phyloP scores from a whole-genome alignment of 1,140 invertebrate species.

The Brachionus plicatilis region DNA sequence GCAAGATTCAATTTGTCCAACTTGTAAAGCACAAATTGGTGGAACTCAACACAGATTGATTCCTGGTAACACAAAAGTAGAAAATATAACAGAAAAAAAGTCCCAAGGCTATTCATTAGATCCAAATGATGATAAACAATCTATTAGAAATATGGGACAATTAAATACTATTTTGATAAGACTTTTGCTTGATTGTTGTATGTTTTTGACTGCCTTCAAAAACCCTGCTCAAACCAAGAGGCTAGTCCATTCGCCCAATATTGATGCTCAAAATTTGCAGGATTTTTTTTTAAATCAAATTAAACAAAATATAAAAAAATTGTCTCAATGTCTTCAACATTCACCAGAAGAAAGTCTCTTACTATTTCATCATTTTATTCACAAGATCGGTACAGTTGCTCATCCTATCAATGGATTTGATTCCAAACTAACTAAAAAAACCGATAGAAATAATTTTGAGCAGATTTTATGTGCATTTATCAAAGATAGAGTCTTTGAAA shows the following conservation, averaged over 20 bases:
- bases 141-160: constrained; percentile 2
- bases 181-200: not conserved
- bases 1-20: constrained; percentile 42
- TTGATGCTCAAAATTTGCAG: not conserved
- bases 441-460: not conserved
- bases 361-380: not conserved
- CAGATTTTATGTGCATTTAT: not conserved
- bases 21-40: constrained; percentile 46
- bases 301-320: not conserved
- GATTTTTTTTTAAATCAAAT: not conserved
- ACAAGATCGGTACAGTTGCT: not conserved
- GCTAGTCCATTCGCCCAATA: not conserved
- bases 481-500: not conserved
- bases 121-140: not conserved
- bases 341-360: constrained; percentile 8
- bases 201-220: not conserved
- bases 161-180: not conserved
- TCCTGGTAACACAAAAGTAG: constrained; percentile 41
- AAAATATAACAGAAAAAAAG: not conserved
- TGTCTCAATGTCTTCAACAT: not conserved
- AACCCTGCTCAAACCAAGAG: not conserved
- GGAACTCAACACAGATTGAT: constrained; percentile 41
- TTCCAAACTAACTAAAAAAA: not conserved
- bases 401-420: not conserved
- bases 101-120: not conserved